These are phyloP conservation scores for Lota lota DNA, from an alignment of 2,113 vertebrate genomes.

Conservation along the genomic window DNA sequence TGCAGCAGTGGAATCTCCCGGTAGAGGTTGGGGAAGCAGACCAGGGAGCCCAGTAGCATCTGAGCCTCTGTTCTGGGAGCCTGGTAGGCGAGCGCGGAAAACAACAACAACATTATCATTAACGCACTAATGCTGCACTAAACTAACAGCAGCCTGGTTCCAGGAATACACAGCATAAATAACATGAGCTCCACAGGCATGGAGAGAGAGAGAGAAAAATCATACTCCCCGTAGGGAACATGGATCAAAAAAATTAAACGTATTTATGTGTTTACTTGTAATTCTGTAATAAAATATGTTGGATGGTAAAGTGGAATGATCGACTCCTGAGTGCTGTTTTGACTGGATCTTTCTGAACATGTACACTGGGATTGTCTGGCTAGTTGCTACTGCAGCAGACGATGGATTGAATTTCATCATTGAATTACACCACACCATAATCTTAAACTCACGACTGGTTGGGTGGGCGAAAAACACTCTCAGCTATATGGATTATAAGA, in stretches of 20 bases:
- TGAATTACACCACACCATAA: too few species aligned
- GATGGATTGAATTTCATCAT: too few species aligned
- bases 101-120: constrained; percentile 7
- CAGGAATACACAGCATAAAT: constrained; percentile 3
- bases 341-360: neutral
- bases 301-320: constrained; percentile 1
- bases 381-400: too few species aligned
- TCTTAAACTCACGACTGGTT: too few species aligned
- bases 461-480: too few species aligned
- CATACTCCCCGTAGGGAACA: constrained; percentile 1
- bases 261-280: constrained; percentile 29
- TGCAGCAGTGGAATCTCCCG: constrained; percentile 80
- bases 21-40: constrained; percentile 94
- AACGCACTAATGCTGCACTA: constrained; percentile 22
- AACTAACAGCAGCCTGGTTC: constrained; percentile 23
- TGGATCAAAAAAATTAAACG: too few species aligned
- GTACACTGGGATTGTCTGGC: too few species aligned
- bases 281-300: constrained; percentile 13
- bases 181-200: neutral
- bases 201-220: neutral
- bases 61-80: constrained; percentile 90
- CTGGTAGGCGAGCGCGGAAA: constrained; percentile 55
- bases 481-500: too few species aligned
- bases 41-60: constrained; percentile 90
- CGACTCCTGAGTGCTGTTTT: neutral